These are phyloP conservation scores for Epizoanthus rinbou DNA, from an alignment of 92 coral and sea anemone genomes.

Conservation along the genomic window DNA sequence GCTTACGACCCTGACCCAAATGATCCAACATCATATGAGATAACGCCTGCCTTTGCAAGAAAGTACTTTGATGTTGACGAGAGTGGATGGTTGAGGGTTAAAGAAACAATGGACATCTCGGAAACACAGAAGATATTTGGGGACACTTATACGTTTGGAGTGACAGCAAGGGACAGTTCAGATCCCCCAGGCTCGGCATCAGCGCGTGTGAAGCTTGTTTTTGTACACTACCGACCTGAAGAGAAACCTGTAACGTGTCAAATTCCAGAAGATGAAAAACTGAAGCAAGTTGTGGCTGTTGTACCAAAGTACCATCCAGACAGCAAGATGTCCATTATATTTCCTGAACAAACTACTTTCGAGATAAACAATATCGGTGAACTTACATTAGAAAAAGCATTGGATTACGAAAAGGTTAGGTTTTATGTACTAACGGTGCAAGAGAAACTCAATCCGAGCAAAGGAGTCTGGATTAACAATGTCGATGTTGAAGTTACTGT, in stretches of 20 bases:
- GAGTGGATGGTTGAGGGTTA: conserved; percentile 59
- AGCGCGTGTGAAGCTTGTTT: conserved; percentile 59
- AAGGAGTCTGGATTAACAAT: conserved; percentile 52
- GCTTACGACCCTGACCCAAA: conserved; percentile 68
- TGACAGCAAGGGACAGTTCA: conserved; percentile 67
- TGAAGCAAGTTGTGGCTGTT: conserved; percentile 52
- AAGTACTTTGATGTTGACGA: conserved; percentile 55
- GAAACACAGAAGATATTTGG: conserved; percentile 47
- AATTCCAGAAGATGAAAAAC: conserved; percentile 59
- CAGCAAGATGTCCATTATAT: conserved; percentile 58
- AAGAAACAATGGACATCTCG: conserved; percentile 46
- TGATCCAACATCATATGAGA: conserved; percentile 58
- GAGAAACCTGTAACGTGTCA: conserved; percentile 43
- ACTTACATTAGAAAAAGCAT: conserved; percentile 42
- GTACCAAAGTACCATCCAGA: conserved; percentile 68
- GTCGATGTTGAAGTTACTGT: conserved; percentile 61
- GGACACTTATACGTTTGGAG: conserved; percentile 38
- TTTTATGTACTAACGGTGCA: conserved; percentile 56
- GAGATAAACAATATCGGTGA: conserved; percentile 65
- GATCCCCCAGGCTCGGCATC: conserved; percentile 60
- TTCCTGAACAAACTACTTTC: conserved; percentile 63
- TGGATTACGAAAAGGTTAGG: conserved; percentile 71
- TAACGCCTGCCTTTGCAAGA: conserved; percentile 55
- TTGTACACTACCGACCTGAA: conserved; percentile 54
- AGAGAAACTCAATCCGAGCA: conserved; percentile 51